phyloP scores from a whole-genome alignment of 1,140 invertebrate genomes.

The Nasonia longicornis region DNA sequence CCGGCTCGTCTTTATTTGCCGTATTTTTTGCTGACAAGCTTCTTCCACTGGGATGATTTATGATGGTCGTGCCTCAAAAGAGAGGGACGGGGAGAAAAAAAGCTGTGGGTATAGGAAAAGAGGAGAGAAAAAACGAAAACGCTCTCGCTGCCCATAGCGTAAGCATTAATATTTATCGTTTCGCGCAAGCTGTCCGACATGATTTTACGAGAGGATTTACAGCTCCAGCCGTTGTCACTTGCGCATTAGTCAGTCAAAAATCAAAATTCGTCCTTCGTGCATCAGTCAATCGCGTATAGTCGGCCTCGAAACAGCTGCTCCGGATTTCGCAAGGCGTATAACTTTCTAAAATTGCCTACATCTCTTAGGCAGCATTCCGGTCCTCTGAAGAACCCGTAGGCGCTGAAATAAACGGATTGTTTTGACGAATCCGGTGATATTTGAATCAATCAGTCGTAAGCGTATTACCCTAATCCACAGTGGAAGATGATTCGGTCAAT shows the following conservation, averaged over 20 bases:
- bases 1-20: slow-evolving; percentile 49
- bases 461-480: not conserved
- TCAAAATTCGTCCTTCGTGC: slow-evolving; percentile 53
- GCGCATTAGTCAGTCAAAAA: slow-evolving; percentile 45
- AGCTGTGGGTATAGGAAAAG: slow-evolving; percentile 37
- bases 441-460: not conserved
- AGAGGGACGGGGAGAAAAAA: slow-evolving; percentile 5
- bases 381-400: no score
- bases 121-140: slow-evolving; percentile 45
- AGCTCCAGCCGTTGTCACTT: slow-evolving; percentile 56
- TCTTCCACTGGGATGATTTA: slow-evolving; percentile 58
- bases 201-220: slow-evolving; percentile 56
- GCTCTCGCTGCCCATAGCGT: slow-evolving; percentile 49
- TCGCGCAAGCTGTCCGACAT: slow-evolving; percentile 53
- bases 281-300: slow-evolving; percentile 53
- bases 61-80: slow-evolving; percentile 44
- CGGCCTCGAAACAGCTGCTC: slow-evolving; percentile 33
- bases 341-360: slow-evolving; percentile 31
- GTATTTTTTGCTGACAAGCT: slow-evolving; percentile 60
- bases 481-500: slow-evolving; percentile 16
- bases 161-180: slow-evolving; percentile 61
- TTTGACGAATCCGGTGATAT: not conserved
- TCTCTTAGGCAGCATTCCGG: not conserved
- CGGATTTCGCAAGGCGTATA: slow-evolving; percentile 6
- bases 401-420: not conserved